A percentile compares a stretch with the other conserved stretches of the same genome.
phyloP scores from a whole-genome alignment of 2,797 vertebrate species.

The Crossoptilon crossoptilon region DNA sequence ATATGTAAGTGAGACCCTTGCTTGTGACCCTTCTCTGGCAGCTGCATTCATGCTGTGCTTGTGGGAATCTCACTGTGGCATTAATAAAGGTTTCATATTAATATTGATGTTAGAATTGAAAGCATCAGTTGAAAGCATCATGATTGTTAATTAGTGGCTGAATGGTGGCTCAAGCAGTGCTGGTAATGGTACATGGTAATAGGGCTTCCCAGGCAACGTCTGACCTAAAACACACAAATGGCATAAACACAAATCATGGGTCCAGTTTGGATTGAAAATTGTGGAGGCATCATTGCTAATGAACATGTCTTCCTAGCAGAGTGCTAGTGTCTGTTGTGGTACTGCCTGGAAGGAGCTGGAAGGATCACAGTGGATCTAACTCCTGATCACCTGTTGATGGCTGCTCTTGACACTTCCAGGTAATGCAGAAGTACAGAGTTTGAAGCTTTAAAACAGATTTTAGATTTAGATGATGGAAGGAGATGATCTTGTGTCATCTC shows the following conservation, averaged over 20 bases:
- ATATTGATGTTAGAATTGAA: conserved; percentile 42
- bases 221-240: neutral
- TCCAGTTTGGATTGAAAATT: conserved; percentile 5
- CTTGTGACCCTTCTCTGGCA: neutral
- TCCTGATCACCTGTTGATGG: neutral
- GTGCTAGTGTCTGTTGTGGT: neutral
- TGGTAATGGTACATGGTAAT: neutral
- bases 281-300: neutral
- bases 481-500: neutral
- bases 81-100: conserved; percentile 30
- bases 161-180: neutral
- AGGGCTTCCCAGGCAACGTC: neutral
- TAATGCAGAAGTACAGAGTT: neutral
- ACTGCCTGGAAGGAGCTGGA: neutral
- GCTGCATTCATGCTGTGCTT: accelerated
- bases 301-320: neutral
- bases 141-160: conserved; percentile 37
- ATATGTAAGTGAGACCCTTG: neutral
- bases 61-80: accelerated
- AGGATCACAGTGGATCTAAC: neutral
- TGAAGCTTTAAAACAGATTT: neutral
- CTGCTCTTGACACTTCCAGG: neutral
- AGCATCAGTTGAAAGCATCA: conserved; percentile 10
- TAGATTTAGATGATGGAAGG: neutral
- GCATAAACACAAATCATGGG: neutral